Percentiles rank a stretch among this genome's conserved stretches.
Conservation (phyloP, 2,888 invertebrate genomes). For the Idaea aversata region DNA sequence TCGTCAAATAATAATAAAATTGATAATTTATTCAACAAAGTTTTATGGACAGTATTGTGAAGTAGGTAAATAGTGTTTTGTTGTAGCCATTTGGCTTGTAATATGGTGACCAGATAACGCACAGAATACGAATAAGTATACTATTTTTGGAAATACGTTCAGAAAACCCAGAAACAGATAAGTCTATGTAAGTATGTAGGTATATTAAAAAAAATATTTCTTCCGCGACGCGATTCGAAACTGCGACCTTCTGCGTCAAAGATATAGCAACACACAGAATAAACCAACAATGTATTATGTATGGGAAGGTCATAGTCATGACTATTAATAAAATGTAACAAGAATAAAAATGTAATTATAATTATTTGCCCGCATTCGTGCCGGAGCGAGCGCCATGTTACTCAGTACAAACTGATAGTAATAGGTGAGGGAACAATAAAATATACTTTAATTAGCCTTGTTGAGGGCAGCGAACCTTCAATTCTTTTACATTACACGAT, state of each 20-base stretch:
- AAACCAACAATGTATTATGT: slow-evolving; percentile 24
- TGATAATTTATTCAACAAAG: too few species aligned
- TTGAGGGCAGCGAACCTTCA: slow-evolving; percentile 40
- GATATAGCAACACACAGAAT: slow-evolving; percentile 20
- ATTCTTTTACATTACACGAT: slow-evolving; percentile 33
- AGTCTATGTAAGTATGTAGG: too few species aligned
- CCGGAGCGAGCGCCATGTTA: slow-evolving; percentile 57
- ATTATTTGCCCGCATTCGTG: slow-evolving; percentile 78
- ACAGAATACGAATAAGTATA: too few species aligned
- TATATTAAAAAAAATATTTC: too few species aligned
- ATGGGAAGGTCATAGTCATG: slow-evolving; percentile 20
- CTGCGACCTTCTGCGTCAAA: neutral
- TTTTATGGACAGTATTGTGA: too few species aligned
- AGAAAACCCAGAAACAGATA: too few species aligned
- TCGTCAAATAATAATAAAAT: too few species aligned
- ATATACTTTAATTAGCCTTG: slow-evolving; percentile 74
- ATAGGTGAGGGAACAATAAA: slow-evolving; percentile 75
- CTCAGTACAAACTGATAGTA: slow-evolving; percentile 51
- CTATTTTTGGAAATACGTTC: too few species aligned
- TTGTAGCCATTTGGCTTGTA: too few species aligned
- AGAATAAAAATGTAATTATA: slow-evolving; percentile 74
- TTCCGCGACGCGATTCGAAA: too few species aligned
- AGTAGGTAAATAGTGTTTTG: too few species aligned
- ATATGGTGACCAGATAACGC: too few species aligned
- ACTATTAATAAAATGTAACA: slow-evolving; percentile 61